Evolutionary conservation across 2,113 vertebrate species (phyloP), one percentile per base, ranked within the genome.

Genomic region (Plestiodon gilberti): DNA sequence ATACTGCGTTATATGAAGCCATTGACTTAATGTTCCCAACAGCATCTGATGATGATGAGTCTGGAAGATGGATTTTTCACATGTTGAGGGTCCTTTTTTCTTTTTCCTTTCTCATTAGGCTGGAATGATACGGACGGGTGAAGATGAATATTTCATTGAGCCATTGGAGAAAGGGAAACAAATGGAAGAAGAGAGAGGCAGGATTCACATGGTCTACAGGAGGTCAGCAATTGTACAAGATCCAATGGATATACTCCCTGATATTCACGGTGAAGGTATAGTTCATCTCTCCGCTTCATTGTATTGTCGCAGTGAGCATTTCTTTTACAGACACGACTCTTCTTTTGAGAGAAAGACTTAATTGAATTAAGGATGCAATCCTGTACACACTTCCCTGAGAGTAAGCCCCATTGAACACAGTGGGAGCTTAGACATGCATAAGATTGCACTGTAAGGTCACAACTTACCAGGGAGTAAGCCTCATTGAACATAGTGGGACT

Each of bases 131-230:
- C 98, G 97, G 88, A 98, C 98, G 0, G 97, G 98, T 87, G 95
- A 96, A 11, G 98, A 99, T 40, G 99, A 99, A 65, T 99, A 98
- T 96, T 99, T 99, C 96, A 99, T 99, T 57, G 99, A 99, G 93
- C 99, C 99, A 13, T 94, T 99, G 96, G 98, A 99, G 93, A 97
- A 96, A 93, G 99, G 98, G 1, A 97, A 97, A 69, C 98, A 99
- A 87, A 97, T 98, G 94, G 96, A 98, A 40, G 98, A 99, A 95
- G 98, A 98, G 78, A 96, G 94, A 73, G 99, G 99, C 43, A 94
- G 99, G 81, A 95, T 98, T 91, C 99, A 99, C 59, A 95, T 99
- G 95, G 98, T 99, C 71, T 99, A 99, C 96, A 96, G 97, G 95
- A 95, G 98, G 73, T 98, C 99, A 0, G 97, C 98, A 1, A 82